Evolutionary conservation across 2,113 vertebrate species (phyloP), one percentile per base, ranked within the genome.

Genomic region (Paedocypris sp.): DNA sequence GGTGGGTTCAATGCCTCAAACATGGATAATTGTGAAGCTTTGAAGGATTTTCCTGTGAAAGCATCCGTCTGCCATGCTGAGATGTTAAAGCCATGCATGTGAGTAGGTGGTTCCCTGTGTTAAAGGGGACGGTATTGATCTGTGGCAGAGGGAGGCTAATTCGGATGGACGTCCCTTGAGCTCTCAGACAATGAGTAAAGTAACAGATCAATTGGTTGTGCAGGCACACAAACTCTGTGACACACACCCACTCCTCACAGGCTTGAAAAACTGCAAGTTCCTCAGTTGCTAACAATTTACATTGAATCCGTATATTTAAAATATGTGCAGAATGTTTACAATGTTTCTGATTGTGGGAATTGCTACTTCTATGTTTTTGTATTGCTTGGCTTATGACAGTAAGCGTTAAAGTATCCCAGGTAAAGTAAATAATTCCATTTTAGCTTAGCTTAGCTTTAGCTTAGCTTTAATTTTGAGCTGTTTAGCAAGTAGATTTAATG

Each of bases 151-250:
- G 48, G 64, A 64, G 36, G 15, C 65, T 72, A 68, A 68, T 49
- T 46, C 43, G 22, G 60, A 68, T 52, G 56, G 61, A 72, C 61
- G 26, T 67, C 69, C 61, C 57, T 31, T 29, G 54, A 49, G 61
- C 38, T 65, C 49, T 19, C 43, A 64, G 49, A 64, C 69, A 64
- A 72, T 68, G 69, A 72, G 43, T 56, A 60, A 68, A 68, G 65
- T 68, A 68, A 72, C 69, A 56, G 43, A 72, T 72, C 67, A 63
- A 66, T 67, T 46, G 39, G 56, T n/a, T 50, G 43, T 46, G 19
- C 29, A 32, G 36, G 33, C 36, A 36, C 60, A 59, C 51, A 62
- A 18, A 58, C 48, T 29, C 25, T 33, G 26, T 67, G 47, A 52
- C 45, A 58, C 15, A 53, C 16, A 66, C 35, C 29, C 16, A 43